Conservation (phyloP, 2,888 invertebrate genomes). For the Drosophila helvetica region DNA sequence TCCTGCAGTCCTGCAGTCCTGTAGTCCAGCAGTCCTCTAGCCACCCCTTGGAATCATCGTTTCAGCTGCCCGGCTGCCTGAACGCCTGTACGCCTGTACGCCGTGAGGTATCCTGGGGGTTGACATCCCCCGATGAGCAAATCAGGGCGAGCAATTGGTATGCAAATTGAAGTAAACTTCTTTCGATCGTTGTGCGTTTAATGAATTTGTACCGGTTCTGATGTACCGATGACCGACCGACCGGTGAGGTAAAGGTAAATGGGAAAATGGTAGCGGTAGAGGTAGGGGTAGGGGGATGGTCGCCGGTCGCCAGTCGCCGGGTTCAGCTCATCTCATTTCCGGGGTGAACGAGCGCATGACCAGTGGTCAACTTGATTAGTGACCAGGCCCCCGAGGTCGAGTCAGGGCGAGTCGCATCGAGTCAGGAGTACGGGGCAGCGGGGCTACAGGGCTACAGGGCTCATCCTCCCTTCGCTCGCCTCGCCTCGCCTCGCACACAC, state of each 20-base stretch:
- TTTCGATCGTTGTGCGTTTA: conserved; percentile 71
- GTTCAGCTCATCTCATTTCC: conserved; percentile 17
- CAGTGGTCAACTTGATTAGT: conserved; percentile 82
- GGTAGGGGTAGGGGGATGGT: conserved; percentile 3
- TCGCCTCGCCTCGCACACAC: no score
- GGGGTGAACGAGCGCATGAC: conserved; percentile 60
- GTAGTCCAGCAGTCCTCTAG: neutral
- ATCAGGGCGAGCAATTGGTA: conserved; percentile 71
- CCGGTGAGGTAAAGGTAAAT: no score
- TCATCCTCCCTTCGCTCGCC: conserved; percentile 10
- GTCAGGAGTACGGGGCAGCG: neutral
- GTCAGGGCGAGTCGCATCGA: neutral
- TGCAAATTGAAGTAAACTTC: conserved; percentile 76
- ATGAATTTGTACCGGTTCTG: conserved; percentile 68
- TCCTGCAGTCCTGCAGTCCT: neutral
- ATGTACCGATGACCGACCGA: conserved; percentile 1
- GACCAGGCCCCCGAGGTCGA: conserved; percentile 62
- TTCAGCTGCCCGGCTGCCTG: conserved; percentile 59
- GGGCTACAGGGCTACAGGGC: neutral
- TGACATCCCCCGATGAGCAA: conserved; percentile 53
- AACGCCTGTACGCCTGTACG: no score
- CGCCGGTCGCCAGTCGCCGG: neutral
- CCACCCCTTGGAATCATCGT: conserved; percentile 9
- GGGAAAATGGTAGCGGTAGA: neutral
- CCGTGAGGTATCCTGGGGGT: conserved; percentile 36